Conservation (phyloP, 2,888 invertebrate genomes). For the Drosophila quinaria region DNA sequence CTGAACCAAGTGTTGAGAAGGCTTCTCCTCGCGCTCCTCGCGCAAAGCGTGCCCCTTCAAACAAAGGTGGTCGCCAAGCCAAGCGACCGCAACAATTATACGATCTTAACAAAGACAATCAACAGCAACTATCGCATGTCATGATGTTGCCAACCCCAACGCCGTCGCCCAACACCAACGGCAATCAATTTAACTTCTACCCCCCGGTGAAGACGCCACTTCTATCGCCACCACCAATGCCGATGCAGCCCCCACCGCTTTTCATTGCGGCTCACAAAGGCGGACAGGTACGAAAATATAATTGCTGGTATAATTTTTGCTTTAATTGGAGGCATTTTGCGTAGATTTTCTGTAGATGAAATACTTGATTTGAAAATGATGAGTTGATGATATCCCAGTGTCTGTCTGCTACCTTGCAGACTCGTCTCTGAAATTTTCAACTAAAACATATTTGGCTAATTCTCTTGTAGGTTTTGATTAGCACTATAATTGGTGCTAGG, state of each 20-base stretch:
- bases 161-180: constrained; percentile 57
- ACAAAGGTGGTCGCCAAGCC: constrained; percentile 13
- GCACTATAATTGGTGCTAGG: too few relatives aligned
- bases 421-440: not conserved
- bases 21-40: not conserved
- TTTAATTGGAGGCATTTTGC: not conserved
- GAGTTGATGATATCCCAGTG: not conserved
- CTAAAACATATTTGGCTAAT: too few relatives aligned
- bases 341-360: not conserved
- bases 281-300: constrained; percentile 31
- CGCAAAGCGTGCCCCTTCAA: constrained; percentile 14
- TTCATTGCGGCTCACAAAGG: constrained; percentile 26
- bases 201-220: constrained; percentile 12
- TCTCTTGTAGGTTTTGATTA: too few relatives aligned
- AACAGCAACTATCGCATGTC: constrained; percentile 49
- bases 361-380: not conserved
- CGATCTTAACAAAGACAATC: constrained; percentile 34
- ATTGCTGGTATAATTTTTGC: not conserved
- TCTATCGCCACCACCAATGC: constrained; percentile 21
- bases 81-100: constrained; percentile 58
- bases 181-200: constrained; percentile 60
- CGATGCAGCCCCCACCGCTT: constrained; percentile 29
- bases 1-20: constrained; percentile 14
- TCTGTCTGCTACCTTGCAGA: not conserved
- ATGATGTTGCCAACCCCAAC: constrained; percentile 64